These are phyloP conservation scores for Cromileptes altivelis DNA, from an alignment of 2,113 vertebrate genomes.

Conservation along the genomic window DNA sequence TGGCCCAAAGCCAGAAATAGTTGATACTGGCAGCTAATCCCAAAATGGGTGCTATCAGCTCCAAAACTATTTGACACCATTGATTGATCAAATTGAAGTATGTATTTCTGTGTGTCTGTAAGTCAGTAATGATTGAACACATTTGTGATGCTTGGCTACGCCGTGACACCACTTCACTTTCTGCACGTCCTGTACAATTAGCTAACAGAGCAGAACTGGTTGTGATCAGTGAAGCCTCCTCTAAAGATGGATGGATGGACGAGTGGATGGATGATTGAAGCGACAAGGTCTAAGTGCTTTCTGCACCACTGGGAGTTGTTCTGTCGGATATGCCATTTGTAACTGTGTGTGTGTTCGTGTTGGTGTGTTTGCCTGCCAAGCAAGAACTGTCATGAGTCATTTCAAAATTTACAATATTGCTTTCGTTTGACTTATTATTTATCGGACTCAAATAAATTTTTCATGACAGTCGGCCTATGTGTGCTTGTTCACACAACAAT, in stretches of 20 bases:
- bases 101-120: not conserved
- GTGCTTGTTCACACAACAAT: slow-evolving; percentile 6
- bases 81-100: not conserved
- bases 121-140: not conserved
- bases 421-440: slow-evolving; percentile 52
- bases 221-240: slow-evolving; percentile 13
- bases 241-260: slow-evolving; percentile 24
- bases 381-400: not conserved
- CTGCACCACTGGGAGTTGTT: slow-evolving; percentile 26
- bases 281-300: slow-evolving; percentile 54
- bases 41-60: not conserved
- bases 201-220: slow-evolving; percentile 15
- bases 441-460: slow-evolving; percentile 8
- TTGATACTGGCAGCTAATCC: not conserved
- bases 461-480: not conserved
- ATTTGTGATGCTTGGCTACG: not conserved
- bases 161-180: not conserved
- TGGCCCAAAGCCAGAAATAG: not conserved
- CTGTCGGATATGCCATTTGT: slow-evolving; percentile 1
- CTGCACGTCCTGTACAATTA: slow-evolving; percentile 8
- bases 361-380: not conserved
- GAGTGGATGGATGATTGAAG: slow-evolving; percentile 26
- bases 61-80: not conserved
- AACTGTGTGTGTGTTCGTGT: slow-evolving; percentile 3
- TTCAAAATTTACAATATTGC: slow-evolving; percentile 32